Percentiles rank a stretch among this genome's conserved stretches.
Evolutionary conservation across 1,140 invertebrate genomes (phyloP).

Genomic region (Aphaenogaster ashmeadi): DNA sequence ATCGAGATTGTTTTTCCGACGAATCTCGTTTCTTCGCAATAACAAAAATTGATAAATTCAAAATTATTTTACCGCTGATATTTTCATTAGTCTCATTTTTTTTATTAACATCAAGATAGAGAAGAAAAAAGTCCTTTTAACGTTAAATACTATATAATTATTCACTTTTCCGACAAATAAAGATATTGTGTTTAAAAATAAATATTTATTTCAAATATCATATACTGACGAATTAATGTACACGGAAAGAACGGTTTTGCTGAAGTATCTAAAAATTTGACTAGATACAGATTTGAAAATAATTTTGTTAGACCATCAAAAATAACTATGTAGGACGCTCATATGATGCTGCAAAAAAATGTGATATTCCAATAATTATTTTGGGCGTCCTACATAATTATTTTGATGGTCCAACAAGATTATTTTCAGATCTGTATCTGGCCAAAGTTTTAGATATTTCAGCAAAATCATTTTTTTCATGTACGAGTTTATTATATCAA

Average conservation of each 20-base stretch:
- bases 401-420: no score
- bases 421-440: no score
- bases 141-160: background rate
- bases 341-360: no score
- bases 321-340: no score
- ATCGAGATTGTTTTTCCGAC: slow-evolving; percentile 27
- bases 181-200: slow-evolving; percentile 1
- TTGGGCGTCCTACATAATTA: no score
- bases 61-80: background rate
- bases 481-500: background rate
- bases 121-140: background rate
- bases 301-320: no score
- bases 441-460: no score
- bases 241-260: background rate
- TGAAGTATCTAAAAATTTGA: no score
- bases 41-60: background rate
- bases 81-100: background rate
- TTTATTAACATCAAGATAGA: background rate
- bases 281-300: no score
- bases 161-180: background rate
- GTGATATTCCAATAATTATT: no score
- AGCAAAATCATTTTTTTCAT: background rate
- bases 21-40: background rate
- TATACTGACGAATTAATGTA: background rate
- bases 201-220: background rate